Conservation (phyloP, 1,140 invertebrate species). For the Ips nitidus region DNA sequence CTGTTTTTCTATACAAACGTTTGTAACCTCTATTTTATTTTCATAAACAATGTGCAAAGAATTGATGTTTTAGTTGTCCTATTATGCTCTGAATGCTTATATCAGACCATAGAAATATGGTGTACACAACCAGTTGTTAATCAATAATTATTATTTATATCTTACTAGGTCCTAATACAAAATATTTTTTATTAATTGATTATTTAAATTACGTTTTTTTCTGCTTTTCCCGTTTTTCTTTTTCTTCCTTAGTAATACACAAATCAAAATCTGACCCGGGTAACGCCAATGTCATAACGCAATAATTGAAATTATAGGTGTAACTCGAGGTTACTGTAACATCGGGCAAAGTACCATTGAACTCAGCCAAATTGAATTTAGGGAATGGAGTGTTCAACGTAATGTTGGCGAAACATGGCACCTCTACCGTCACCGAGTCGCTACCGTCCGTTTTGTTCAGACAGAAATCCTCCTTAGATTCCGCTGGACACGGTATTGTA, state of each 20-base stretch:
- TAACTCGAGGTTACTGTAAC: slow-evolving; percentile 28
- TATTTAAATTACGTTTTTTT: not conserved
- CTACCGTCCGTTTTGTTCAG: slow-evolving; percentile 34
- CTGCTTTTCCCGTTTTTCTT: slow-evolving; percentile 25
- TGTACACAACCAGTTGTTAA: no score
- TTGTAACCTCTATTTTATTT: slow-evolving; percentile 1
- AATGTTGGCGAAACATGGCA: slow-evolving; percentile 38
- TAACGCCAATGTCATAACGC: slow-evolving; percentile 32
- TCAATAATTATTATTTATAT: no score
- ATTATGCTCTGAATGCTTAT: no score
- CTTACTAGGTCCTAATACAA: no score
- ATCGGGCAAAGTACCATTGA: slow-evolving; percentile 35
- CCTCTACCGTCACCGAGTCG: slow-evolving; percentile 1
- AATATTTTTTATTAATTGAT: no score
- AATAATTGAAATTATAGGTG: slow-evolving; percentile 37
- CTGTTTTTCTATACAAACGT: not conserved
- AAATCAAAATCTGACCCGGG: slow-evolving; percentile 36
- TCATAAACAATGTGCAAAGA: not conserved
- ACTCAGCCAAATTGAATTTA: slow-evolving; percentile 34
- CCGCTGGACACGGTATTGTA: slow-evolving; percentile 28
- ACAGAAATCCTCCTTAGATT: slow-evolving; percentile 24
- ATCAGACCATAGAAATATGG: no score
- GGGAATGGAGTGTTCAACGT: slow-evolving; percentile 35
- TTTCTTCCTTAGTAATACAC: slow-evolving; percentile 30
- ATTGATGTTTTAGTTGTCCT: no score